Base-by-base conservation (phyloP, 1,140 invertebrate genomes). In the Anagrus nilaparvatae region DNA sequence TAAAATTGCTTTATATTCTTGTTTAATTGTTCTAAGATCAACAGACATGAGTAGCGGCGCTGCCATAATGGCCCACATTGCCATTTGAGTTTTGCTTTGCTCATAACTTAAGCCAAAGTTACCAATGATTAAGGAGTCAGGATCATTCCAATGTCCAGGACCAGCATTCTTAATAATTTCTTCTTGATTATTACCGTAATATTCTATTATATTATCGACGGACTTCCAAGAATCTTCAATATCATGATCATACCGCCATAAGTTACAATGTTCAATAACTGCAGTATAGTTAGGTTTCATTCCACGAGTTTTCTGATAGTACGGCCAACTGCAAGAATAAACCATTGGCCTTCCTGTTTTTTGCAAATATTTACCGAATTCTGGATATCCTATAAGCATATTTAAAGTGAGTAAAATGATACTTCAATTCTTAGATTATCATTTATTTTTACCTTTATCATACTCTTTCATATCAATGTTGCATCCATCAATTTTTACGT, bases 261-360 rank as follows among this genome's bases (percentile, higher is more conserved):
- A 69, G 70, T 97, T 97, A 59, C 94, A 98, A 53, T 84, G 76
- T 40, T 84, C 74, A 45, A 84, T 83, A 50, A 98, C 94, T 2
- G 81, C 74, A 2, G 77, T 75, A 60, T 87, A 97, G 64, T 97
- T 89, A 1, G 89, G 87, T 78, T n/a, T 71, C 58, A 86, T 79
- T 14, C 84, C 82, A 43, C 81, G 81, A 57, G 88, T 87, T 50
- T 89, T 88, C 71, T 93, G 87, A 64, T 95, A 94, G 28, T 90
- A 88, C 3, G 95, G 94, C 95, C 94, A 97, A 64, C 88, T 93
- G 69, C 95, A 98, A 0, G 91, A 93, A 65, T 94, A 98, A 16
- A 97, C 73, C 81, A 98, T 97, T n/a, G 81, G 75, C 34, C 83
- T 72, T 12, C 90, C 90, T 18, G 94, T 97, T 51, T 75, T 74